A percentile compares a stretch with the other conserved stretches of the same genome.
These are phyloP conservation scores for Eptesicus fuscus DNA, from an alignment of 2,113 vertebrate genomes.

Conservation along the genomic window DNA sequence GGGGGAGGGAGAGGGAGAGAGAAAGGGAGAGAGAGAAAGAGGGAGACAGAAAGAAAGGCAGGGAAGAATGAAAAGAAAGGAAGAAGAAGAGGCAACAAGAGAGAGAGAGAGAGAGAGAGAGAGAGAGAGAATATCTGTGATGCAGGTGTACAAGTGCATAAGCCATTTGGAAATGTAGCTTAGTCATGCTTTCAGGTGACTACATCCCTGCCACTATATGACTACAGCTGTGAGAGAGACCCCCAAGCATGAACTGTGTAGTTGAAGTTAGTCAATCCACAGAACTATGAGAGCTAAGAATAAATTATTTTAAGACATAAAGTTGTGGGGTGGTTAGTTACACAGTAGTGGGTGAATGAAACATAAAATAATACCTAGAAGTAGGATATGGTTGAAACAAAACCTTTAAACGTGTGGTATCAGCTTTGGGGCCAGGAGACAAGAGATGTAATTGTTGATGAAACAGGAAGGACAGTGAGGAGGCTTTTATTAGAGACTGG, in stretches of 20 bases:
- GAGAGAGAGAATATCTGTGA: neutral
- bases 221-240: neutral
- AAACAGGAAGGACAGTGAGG: neutral
- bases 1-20: too few species aligned
- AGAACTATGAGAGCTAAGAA: neutral
- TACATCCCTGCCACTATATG: accelerated
- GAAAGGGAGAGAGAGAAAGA: neutral
- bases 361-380: neutral
- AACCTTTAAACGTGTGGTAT: neutral
- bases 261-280: neutral
- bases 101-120: neutral
- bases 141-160: neutral
- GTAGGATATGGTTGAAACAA: neutral
- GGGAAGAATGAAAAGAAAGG: neutral
- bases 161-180: neutral
- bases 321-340: neutral
- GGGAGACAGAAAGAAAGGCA: too few species aligned
- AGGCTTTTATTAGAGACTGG: neutral
- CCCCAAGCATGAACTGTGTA: neutral
- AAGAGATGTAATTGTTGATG: neutral
- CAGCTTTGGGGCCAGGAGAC: neutral
- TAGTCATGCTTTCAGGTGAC: neutral
- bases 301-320: neutral
- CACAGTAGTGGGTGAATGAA: neutral
- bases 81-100: neutral